phyloP scores from a whole-genome alignment of 2,797 vertebrate species.

The Acipenser transmontanus region DNA sequence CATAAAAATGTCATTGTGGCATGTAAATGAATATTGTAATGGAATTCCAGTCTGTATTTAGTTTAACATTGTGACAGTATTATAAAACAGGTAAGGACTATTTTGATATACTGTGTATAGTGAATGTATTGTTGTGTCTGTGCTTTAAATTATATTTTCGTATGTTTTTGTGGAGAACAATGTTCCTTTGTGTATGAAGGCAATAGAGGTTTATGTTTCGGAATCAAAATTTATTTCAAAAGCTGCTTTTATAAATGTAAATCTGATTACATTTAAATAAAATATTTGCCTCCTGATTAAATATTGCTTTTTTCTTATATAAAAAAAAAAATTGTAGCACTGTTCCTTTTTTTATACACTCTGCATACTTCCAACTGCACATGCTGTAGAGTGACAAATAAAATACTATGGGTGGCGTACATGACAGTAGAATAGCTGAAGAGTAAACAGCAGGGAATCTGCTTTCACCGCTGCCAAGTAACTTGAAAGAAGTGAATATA shows the following conservation, averaged over 20 bases:
- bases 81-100: slow-evolving; percentile 81
- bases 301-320: slow-evolving; percentile 6
- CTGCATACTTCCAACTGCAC: no score
- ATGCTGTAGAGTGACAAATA: no score
- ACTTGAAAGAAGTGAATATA: no score
- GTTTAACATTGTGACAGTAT: slow-evolving; percentile 80
- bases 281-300: slow-evolving; percentile 68
- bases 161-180: slow-evolving; percentile 82
- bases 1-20: slow-evolving; percentile 69
- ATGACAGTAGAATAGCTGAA: no score
- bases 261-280: slow-evolving; percentile 79
- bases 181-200: slow-evolving; percentile 80
- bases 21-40: slow-evolving; percentile 65
- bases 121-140: slow-evolving; percentile 96
- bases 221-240: slow-evolving; percentile 71
- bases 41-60: slow-evolving; percentile 67
- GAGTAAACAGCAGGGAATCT: no score
- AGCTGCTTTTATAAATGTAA: slow-evolving; percentile 90
- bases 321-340: not conserved
- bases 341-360: no score
- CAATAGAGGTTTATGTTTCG: slow-evolving; percentile 70
- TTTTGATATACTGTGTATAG: slow-evolving; percentile 92
- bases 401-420: no score
- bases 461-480: no score
- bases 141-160: slow-evolving; percentile 99